These are phyloP conservation scores for Dicyrtomina minuta DNA, from an alignment of 2,888 invertebrate species.

Conservation along the genomic window DNA sequence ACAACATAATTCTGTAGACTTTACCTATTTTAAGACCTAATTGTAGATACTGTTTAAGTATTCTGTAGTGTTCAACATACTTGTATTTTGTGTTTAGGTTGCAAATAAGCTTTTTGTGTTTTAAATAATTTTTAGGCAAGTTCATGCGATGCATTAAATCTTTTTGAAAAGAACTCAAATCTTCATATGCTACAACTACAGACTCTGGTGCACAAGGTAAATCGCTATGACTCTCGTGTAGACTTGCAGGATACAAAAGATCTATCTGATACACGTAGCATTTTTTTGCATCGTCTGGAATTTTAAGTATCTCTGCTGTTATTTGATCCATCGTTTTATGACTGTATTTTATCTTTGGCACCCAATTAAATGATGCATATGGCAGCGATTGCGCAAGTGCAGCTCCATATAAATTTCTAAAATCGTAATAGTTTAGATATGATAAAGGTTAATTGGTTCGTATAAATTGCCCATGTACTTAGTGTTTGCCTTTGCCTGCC, in stretches of 20 bases:
- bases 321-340: not conserved
- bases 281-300: not conserved
- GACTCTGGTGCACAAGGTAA: constrained; percentile 24
- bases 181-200: not conserved
- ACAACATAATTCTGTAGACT: no score
- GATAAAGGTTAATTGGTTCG: constrained; percentile 14
- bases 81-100: no score
- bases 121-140: no score
- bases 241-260: not conserved
- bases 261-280: constrained; percentile 24
- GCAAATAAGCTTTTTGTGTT: no score
- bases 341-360: not conserved
- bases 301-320: not conserved
- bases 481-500: constrained; percentile 44
- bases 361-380: constrained; percentile 15
- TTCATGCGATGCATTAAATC: not conserved
- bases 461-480: constrained; percentile 27
- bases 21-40: no score
- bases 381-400: constrained; percentile 20
- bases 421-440: constrained; percentile 36
- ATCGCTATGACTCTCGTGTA: constrained; percentile 1
- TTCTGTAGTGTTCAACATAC: no score
- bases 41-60: no score
- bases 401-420: constrained; percentile 28
- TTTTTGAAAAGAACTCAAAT: constrained; percentile 24